phyloP scores from a whole-genome alignment of 2,888 invertebrate genomes.

The Lasioglossum villosulum region DNA sequence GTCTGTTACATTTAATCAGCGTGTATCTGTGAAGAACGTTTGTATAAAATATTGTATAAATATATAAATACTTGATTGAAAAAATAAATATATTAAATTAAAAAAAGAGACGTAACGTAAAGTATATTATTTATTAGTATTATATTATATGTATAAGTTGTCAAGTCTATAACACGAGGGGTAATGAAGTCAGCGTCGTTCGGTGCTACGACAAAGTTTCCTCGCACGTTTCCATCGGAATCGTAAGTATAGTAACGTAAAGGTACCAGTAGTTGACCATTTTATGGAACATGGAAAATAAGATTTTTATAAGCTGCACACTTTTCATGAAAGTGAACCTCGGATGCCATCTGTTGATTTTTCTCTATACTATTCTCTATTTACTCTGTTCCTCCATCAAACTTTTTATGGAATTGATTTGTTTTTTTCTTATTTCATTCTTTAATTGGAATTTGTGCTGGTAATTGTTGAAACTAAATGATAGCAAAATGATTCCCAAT shows the following conservation, averaged over 20 bases:
- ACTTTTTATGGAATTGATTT: too few species aligned
- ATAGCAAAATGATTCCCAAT: too few species aligned
- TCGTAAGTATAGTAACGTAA: neutral
- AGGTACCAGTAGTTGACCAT: too few species aligned
- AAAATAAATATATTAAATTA: constrained; percentile 85
- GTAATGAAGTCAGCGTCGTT: constrained; percentile 56
- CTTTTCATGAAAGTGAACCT: too few species aligned
- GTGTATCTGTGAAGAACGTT: constrained; percentile 80
- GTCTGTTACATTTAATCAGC: constrained; percentile 55
- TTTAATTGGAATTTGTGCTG: too few species aligned
- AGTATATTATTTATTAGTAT: constrained; percentile 79
- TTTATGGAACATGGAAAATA: too few species aligned
- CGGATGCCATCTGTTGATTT: too few species aligned
- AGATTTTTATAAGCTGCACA: too few species aligned
- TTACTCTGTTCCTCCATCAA: too few species aligned
- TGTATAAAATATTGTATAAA: constrained; percentile 84
- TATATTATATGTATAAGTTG: constrained; percentile 71
- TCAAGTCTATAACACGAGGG: constrained; percentile 81
- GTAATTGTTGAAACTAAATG: too few species aligned
- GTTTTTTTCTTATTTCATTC: too few species aligned
- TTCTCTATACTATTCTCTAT: too few species aligned
- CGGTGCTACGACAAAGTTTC: constrained; percentile 47
- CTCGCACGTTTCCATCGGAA: constrained; percentile 8
- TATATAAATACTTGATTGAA: constrained; percentile 84
- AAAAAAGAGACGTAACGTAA: constrained; percentile 82